Base-by-base conservation (phyloP, 2,797 vertebrate genomes). In the Eospalax fontanierii region DNA sequence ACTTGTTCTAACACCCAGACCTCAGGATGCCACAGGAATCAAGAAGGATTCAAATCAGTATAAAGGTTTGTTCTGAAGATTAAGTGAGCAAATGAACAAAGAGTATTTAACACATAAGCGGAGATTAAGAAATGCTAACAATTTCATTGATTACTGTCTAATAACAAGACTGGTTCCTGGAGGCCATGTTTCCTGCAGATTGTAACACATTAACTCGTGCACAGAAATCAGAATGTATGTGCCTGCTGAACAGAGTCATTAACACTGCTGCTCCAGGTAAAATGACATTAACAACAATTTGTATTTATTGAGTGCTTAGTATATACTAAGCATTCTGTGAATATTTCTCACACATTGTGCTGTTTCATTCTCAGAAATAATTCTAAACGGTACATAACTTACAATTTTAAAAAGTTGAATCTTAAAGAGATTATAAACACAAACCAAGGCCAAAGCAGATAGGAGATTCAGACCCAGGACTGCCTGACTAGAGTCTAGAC, bases 381-480 rank as follows among this genome's bases (percentile, higher is more conserved):
- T 85, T 83, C 84, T 80, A 68, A 33, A 18, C 68, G 21, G n/a
- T 43, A 83, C 50, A 66, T 30, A 68, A 12, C 66, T 68, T 22
- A 65, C 5, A 50, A 15, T 70, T 22, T 59, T 16, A 83, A 73
- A 86, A 90, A 90, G 82, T 73, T 16, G 24, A 63, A 15, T 66
- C 26, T 73, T 91, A 18, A 59, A 75, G 46, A 87, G 26, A 54
- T 87, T 87, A 70, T 54, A 91, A 89, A 76, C 65, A 87, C 63
- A 38, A 76, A 18, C 59, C 70, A 82, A 61, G 4, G 19, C 43
- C 79, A 82, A 35, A 80, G 6, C 4, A 30, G 24, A 9, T 22
- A 88, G 43, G n/a, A 18, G 7, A 33, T 79, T 70, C 19, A 70
- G 61, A 68, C n/a, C 15, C 22, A 63, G 2, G 12, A 7, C 7